A percentile compares a stretch with the other conserved stretches of the same genome.
phyloP scores from a whole-genome alignment of 1,140 invertebrate species.

The Heliothis virescens region DNA sequence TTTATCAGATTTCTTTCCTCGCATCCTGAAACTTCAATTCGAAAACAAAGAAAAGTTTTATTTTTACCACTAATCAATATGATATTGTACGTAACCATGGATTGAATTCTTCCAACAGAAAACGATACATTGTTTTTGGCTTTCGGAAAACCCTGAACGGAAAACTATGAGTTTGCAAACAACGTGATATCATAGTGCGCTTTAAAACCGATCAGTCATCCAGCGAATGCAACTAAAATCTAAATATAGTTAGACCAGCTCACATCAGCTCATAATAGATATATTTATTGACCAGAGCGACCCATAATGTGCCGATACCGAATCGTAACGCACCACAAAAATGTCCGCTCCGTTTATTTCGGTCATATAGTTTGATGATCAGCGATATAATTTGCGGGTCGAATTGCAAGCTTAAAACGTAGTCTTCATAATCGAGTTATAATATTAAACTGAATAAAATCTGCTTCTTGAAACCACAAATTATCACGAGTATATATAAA shows the following conservation, averaged over 20 bases:
- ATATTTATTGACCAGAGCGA: conserved; percentile 21
- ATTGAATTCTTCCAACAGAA: too few species aligned
- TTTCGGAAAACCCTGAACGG: too few species aligned
- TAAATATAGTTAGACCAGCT: conserved; percentile 6
- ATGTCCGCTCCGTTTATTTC: background rate
- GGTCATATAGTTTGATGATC: background rate
- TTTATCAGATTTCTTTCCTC: too few species aligned
- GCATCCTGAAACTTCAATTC: too few species aligned
- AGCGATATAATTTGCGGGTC: background rate
- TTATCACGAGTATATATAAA: background rate
- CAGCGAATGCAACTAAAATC: conserved; percentile 19
- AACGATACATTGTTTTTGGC: too few species aligned
- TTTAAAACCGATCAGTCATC: conserved; percentile 35
- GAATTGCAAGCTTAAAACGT: too few species aligned
- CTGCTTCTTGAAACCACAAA: background rate
- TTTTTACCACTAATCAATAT: too few species aligned
- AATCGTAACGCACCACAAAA: background rate
- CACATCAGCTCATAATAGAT: conserved; percentile 31
- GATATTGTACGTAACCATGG: too few species aligned
- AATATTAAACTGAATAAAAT: too few species aligned
- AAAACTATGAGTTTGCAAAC: background rate
- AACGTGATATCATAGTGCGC: conserved; percentile 10
- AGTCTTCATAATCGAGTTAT: too few species aligned
- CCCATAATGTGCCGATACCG: conserved; percentile 13
- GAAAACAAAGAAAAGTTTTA: too few species aligned